These are phyloP conservation scores for Tanytarsus gracilentus DNA, from an alignment of 2,888 invertebrate genomes.

Conservation along the genomic window DNA sequence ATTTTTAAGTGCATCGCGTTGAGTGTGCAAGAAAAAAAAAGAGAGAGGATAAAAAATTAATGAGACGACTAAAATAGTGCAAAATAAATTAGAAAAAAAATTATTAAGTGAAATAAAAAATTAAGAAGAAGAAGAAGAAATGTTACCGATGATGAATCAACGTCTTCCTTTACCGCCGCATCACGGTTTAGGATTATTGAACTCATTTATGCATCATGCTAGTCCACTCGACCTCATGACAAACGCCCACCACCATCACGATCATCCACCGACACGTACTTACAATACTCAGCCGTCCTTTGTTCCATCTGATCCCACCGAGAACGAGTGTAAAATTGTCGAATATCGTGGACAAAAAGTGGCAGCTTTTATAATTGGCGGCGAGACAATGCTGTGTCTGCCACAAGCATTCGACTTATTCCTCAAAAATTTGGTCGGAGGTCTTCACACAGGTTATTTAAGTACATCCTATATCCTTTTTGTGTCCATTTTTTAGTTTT, in stretches of 20 bases:
- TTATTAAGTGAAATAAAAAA: not conserved
- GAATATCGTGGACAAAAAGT: conserved; percentile 96
- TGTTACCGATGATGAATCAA: conserved; percentile 54
- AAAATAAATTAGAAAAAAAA: conserved; percentile 2
- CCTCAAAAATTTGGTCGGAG: conserved; percentile 96
- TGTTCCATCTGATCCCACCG: conserved; percentile 84
- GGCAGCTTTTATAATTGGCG: conserved; percentile 94
- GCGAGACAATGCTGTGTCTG: conserved; percentile 92
- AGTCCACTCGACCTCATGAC: conserved; percentile 77
- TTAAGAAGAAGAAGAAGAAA: conserved; percentile 30
- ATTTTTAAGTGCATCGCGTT: too few species aligned
- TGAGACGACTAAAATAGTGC: not conserved
- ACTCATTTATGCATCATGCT: conserved; percentile 73
- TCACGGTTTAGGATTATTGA: conserved; percentile 64
- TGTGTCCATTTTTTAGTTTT: not conserved
- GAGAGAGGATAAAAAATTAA: not conserved
- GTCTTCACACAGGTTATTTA: conserved; percentile 69
- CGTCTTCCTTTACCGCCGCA: conserved; percentile 72
- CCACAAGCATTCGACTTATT: conserved; percentile 99
- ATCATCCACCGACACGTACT: conserved; percentile 59
- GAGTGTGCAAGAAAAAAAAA: conserved; percentile 3
- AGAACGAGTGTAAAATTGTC: conserved; percentile 93
- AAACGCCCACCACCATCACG: conserved; percentile 65
- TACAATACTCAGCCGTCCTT: conserved; percentile 89
- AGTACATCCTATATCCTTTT: conserved; percentile 18